Evolutionary conservation across 2,113 vertebrate genomes (phyloP).

Genomic region (Megatriorchis doriae): DNA sequence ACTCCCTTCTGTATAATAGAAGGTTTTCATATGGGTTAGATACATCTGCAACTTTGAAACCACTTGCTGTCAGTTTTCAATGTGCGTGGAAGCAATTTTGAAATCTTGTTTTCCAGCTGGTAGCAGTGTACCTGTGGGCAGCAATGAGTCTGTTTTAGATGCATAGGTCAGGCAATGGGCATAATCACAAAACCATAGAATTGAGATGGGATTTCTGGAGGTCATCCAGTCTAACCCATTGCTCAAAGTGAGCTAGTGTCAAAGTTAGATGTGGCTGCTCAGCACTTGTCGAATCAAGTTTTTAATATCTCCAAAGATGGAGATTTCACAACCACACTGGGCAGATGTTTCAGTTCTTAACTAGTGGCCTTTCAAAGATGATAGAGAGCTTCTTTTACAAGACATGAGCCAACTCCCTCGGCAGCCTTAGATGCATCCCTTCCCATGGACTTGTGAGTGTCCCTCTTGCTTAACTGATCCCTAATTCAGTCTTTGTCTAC

Average conservation of each 20-base stretch:
- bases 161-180: neutral
- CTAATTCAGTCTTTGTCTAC: neutral
- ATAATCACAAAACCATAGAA: neutral
- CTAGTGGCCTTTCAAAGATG: neutral
- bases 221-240: neutral
- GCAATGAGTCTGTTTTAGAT: neutral
- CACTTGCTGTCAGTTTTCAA: neutral
- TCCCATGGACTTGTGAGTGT: neutral
- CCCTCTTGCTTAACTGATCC: neutral
- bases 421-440: neutral
- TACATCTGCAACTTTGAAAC: neutral
- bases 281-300: neutral
- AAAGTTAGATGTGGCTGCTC: neutral
- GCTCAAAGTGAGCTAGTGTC: neutral
- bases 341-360: neutral
- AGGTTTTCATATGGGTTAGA: neutral
- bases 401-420: neutral
- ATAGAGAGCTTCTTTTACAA: neutral
- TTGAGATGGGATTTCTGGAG: neutral
- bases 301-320: neutral
- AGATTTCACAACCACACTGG: neutral
- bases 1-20: neutral
- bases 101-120: neutral
- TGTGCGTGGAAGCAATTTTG: neutral
- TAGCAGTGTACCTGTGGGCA: neutral